Base-by-base conservation (phyloP, 2,797 vertebrate species). In the Prionace glauca region DNA sequence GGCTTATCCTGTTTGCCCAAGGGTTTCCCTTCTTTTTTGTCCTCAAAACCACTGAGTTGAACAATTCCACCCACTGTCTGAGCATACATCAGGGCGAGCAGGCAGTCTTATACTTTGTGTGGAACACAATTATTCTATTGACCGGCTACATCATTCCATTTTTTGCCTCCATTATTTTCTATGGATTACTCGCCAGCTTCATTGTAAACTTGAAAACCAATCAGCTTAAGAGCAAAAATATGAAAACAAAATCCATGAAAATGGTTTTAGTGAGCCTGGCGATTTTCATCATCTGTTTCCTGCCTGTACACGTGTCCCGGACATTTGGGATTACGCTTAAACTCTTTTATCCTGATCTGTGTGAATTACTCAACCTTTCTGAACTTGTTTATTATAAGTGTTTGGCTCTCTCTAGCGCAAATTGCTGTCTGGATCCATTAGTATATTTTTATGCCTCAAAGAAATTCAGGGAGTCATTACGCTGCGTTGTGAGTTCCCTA, bases 231-330 rank as follows among this genome's bases (percentile, higher is more conserved):
- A 97, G 97, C 18, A 96, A 96, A 26, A 96, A 96, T 0, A 97
- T 97, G 95, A 97, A 98, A 95, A 79, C 95, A 45, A 97, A 97
- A 94, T 98, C 98, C 22, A 96, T 97, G 94, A 96, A 97, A 96
- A 97, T 97, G 97, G 96, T 98, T 4, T 94, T 95, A 0, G 9
- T 97, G 10, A 97, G 97, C 32, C 94, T 98, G 95, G 10, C 97
- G 26, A 98, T 97, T 95, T 98, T 98, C 24, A 97, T 88, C 0
- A 0, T 97, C 84, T 98, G 98, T 95, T 98, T 98, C 95, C 96
- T 97, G 10, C 98, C 98, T 0, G 96, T 98, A 26, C 97, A 98
- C 4, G 74, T 98, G 72, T 96, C 97, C 29, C 96, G 97, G 32
- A 97, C 97, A 0, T 0, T 96, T 0, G 97, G 2, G 0, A 96